Evolutionary conservation across 2,888 invertebrate species (phyloP), one percentile per base, ranked within the genome.

Genomic region (Leucoptera coffeella): DNA sequence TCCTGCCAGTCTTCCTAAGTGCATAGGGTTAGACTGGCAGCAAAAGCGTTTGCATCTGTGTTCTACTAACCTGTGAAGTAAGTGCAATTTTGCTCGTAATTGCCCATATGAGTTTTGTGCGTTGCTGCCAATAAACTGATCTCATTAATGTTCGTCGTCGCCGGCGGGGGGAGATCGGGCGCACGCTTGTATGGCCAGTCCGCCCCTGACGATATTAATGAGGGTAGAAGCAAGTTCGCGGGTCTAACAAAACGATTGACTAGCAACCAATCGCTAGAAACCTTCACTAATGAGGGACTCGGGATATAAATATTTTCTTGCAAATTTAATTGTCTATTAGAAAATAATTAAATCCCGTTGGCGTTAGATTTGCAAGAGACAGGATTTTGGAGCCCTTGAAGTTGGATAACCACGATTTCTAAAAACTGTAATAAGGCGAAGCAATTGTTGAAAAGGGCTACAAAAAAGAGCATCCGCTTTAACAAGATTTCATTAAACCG

Each of bases 201-300:
- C 65, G 64, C 69, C 67, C 72, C 72, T 72, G 72, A 69, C 71
- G 65, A 71, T 71, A 65, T 67, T 65, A 67, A 69, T 65, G 69
- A 69, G 65, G 59, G 57, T 69, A 69, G 62, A 69, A 69, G 69
- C 69, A 60, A 60, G 45, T 54, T 67, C 67, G 69, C 67, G 65
- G 21, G 26, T 26, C 13, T 21, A 26, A 14, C 19, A 11, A 8
- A 24, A 23, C n/a, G n/a, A n/a, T n/a, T n/a, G n/a, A n/a, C n/a
- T n/a, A n/a, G n/a, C n/a, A n/a, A n/a, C n/a, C n/a, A n/a, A n/a
- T n/a, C n/a, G n/a, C n/a, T n/a, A n/a, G n/a, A n/a, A n/a, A n/a
- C n/a, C n/a, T n/a, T n/a, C n/a, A n/a, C n/a, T n/a, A n/a, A n/a
- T n/a, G n/a, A n/a, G n/a, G n/a, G n/a, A n/a, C n/a, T n/a, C n/a